Conservation (phyloP, 1,140 invertebrate genomes). For the Macrostomum lignano region DNA sequence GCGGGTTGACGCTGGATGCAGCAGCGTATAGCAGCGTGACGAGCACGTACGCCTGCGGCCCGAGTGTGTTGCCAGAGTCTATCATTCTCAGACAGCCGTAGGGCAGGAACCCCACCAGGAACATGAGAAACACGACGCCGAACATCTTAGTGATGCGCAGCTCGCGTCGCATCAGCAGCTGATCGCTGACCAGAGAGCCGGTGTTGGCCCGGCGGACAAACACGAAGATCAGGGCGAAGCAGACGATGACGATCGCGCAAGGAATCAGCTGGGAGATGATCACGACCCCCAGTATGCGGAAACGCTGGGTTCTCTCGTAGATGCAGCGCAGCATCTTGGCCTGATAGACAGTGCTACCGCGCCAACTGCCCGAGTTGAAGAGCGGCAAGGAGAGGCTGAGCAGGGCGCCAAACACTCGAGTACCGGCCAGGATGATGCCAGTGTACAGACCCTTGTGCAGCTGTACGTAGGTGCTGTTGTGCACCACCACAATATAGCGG, state of each 20-base stretch:
- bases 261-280: slow-evolving; percentile 20
- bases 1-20: slow-evolving; percentile 19
- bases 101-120: slow-evolving; percentile 21
- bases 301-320: background rate
- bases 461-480: too few relatives aligned
- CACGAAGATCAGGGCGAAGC: slow-evolving; percentile 23
- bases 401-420: too few relatives aligned
- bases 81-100: slow-evolving; percentile 20
- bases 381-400: too few relatives aligned
- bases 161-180: slow-evolving; percentile 16
- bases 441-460: too few relatives aligned
- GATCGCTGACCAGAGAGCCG: too few relatives aligned
- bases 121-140: slow-evolving; percentile 22
- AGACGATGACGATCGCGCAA: slow-evolving; percentile 19
- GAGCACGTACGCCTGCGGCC: slow-evolving; percentile 21
- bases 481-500: slow-evolving; percentile 22
- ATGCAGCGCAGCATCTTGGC: slow-evolving; percentile 1
- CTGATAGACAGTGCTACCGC: too few relatives aligned
- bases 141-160: slow-evolving; percentile 28
- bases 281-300: slow-evolving; percentile 18
- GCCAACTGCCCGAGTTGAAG: too few relatives aligned
- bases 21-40: slow-evolving; percentile 23
- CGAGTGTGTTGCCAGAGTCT: slow-evolving; percentile 13
- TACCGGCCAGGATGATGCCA: too few relatives aligned
- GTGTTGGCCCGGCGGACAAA: slow-evolving; percentile 19